phyloP scores from a whole-genome alignment of 2,797 vertebrate genomes.

The Champsocephalus gunnari region DNA sequence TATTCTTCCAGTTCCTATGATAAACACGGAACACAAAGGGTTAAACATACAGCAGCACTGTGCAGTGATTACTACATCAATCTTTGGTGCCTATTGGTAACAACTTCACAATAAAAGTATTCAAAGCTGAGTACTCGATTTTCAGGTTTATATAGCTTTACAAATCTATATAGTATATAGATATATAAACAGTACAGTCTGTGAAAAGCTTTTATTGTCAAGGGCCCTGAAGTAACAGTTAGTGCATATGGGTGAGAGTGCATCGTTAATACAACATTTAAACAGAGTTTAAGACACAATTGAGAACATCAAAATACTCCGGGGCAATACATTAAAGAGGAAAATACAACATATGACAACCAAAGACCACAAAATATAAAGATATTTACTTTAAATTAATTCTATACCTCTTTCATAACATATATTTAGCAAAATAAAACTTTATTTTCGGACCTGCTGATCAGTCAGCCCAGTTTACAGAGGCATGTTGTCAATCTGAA shows the following conservation, averaged over 20 bases:
- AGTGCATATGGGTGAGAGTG: constrained; percentile 26
- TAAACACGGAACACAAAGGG: background rate
- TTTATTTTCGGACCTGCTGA: background rate
- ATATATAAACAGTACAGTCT: constrained; percentile 11
- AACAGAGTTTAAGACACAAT: constrained; percentile 13
- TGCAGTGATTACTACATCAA: background rate
- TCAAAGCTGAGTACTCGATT: background rate
- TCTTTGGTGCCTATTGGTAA: constrained; percentile 3
- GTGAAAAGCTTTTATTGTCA: constrained; percentile 18
- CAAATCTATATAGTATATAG: background rate
- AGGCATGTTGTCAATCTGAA: constrained; percentile 20
- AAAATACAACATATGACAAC: background rate
- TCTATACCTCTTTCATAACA: too few species aligned
- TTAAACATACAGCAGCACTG: background rate
- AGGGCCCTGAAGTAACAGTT: constrained; percentile 15
- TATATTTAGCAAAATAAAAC: background rate
- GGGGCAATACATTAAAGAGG: background rate
- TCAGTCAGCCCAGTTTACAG: constrained; percentile 21
- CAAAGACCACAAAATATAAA: background rate
- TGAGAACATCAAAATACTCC: background rate
- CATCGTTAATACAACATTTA: constrained; percentile 8
- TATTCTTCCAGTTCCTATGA: background rate
- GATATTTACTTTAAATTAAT: too few species aligned
- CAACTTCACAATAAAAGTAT: constrained; percentile 16
- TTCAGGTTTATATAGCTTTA: background rate